Conservation (phyloP, 2,113 vertebrate species). For the Anser cygnoides region DNA sequence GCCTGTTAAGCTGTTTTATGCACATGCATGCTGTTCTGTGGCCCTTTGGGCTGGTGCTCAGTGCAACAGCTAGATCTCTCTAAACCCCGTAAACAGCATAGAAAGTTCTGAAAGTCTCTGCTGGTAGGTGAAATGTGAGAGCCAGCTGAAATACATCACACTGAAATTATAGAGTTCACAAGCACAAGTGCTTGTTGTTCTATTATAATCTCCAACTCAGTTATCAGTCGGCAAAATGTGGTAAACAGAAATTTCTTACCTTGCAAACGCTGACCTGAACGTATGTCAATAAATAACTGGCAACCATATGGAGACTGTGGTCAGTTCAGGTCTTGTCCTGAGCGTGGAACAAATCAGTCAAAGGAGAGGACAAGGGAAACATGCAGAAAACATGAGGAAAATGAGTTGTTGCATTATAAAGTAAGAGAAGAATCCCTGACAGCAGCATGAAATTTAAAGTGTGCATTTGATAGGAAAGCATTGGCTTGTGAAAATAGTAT, state of each 20-base stretch:
- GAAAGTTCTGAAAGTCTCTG: neutral
- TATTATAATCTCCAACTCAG: neutral
- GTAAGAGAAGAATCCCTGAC: neutral
- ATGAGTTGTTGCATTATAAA: neutral
- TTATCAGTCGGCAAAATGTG: neutral
- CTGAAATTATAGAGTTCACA: neutral
- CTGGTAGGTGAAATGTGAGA: neutral
- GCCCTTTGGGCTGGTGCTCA: neutral
- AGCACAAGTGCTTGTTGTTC: accelerated
- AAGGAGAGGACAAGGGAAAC: neutral
- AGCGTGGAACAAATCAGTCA: neutral
- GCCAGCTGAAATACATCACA: neutral
- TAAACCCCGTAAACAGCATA: neutral
- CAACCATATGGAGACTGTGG: neutral
- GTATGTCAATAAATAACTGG: neutral
- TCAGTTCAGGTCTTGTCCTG: neutral
- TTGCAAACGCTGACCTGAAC: neutral
- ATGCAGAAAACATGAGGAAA: neutral
- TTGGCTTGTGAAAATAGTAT: neutral
- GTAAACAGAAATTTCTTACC: neutral
- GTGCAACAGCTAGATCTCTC: neutral
- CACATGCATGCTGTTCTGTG: neutral
- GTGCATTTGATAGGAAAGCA: neutral
- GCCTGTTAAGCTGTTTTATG: neutral
- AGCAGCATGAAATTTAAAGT: neutral